Base-by-base conservation (phyloP, 2,888 invertebrate species). In the Nysson spinosus region DNA sequence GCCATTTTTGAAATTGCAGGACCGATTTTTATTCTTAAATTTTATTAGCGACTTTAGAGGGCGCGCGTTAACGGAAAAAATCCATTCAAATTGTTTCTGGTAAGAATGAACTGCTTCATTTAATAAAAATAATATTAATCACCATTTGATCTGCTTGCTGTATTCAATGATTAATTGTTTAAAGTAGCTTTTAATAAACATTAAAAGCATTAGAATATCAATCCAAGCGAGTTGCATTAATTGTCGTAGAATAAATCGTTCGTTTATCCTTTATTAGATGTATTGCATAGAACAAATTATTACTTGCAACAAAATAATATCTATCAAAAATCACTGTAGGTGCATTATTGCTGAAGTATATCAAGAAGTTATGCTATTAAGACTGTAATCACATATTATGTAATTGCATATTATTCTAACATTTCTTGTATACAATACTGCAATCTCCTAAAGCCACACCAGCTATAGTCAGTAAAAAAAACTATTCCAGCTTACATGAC, bases 281-380 rank as follows among this genome's bases (percentile, higher is more conserved):
- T 47, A 28, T 46, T 51, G 40, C 46, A 22, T 16, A 32, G 17
- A 58, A 35, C 32, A 51, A 19, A 93, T 94, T 84, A 24, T 32
- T 40, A 14, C 20, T 34, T 55, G 19, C 1, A 65, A 66, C n/a
- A n/a, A 70, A 70, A 56, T 61, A 54, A 47, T 32, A 26, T 55
- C 43, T 64, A 57, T 68, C n/a, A 68, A 72, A 68, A 63, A 43
- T 60, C 9, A 30, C 37, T 61, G n/a, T 43, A 57, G 58, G 32
- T 51, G 54, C 17, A 49, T 47, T 17, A 26, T 37, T 49, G 35
- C 22, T 34, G 16, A 50, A 26, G 26, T 34, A 19, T 11, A 14
- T 26, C 14, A 24, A 46, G 39, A 32, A 35, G 1, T 22, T 5
- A n/a, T 20, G 28, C 24, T 47, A 28, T 16, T 16, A 40, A 64